Base-by-base conservation (phyloP, 2,888 invertebrate genomes). In the Pyrocoelia pectoralis region DNA sequence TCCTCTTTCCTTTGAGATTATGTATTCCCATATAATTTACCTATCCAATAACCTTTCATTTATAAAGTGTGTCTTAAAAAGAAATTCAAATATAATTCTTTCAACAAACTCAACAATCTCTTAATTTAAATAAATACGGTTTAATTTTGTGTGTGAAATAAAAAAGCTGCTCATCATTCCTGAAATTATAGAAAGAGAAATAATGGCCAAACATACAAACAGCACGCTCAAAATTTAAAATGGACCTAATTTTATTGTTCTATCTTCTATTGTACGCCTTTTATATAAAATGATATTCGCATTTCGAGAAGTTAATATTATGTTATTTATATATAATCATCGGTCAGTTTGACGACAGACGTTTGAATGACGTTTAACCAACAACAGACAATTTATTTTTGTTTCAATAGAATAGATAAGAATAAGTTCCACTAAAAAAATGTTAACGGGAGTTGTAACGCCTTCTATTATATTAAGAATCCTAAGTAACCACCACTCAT, bases 401-500 rank as follows among this genome's bases (percentile, higher is more conserved):
- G 73, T 73, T 73, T 75, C 70, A 70, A 69, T 68, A 68, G 56
- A 52, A 61, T 28, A 67, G 64, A 66, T 68, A 71, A 69, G 68
- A 69, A 69, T 72, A 67, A 72, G 68, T 69, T 68, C 75, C 75
- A 77, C 72, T 70, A 70, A 77, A 77, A 43, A 77, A 79, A 76
- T 75, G 70, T 77, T 76, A 78, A 76, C 77, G 71, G 75, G 70
- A 48, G 72, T 63, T 53, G 60, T 46, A 73, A 71, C 78, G 76
- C 78, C 78, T 76, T 73, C 76, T 74, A 75, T 78, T 76, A 75
- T 76, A 68, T 70, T 69, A 66, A 68, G 71, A 75, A 77, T 75
- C 72, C 76, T 68, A 73, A 73, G 74, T 75, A 75, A 76, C 76
- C 74, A 75, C 76, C 76, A 78, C 78, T 78, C 78, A 78, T 77